Percentiles rank a stretch among this genome's conserved stretches.
These are phyloP conservation scores for Andrena marginata DNA, from an alignment of 2,888 invertebrate species.

Conservation along the genomic window DNA sequence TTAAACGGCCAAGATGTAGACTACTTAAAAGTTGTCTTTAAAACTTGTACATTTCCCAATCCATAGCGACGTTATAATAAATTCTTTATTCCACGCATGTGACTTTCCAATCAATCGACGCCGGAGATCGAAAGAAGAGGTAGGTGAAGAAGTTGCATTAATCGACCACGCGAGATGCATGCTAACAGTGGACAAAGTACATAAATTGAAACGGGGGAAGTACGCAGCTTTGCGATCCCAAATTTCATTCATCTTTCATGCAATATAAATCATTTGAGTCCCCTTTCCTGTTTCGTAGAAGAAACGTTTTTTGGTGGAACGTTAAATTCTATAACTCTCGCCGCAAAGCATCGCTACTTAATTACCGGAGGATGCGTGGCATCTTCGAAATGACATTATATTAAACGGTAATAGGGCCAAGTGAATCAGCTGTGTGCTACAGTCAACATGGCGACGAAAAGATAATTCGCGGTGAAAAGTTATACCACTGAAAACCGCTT, in stretches of 20 bases:
- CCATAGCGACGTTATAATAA: slow-evolving; percentile 71
- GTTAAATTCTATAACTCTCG: too few species aligned
- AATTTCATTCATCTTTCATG: too few species aligned
- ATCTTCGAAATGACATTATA: too few species aligned
- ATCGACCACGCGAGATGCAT: neutral
- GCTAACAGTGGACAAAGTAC: neutral
- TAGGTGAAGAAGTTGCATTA: slow-evolving; percentile 18
- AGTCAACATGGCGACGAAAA: slow-evolving; percentile 7
- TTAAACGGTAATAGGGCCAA: neutral
- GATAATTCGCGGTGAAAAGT: neutral
- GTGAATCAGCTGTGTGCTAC: neutral
- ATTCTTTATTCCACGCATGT: slow-evolving; percentile 71
- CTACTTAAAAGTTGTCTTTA: slow-evolving; percentile 57
- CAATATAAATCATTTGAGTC: too few species aligned
- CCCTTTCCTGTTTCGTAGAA: too few species aligned
- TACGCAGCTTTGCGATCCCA: neutral
- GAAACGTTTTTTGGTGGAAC: too few species aligned
- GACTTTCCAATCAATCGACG: slow-evolving; percentile 25
- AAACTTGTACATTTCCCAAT: slow-evolving; percentile 71
- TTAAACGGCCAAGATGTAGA: slow-evolving; percentile 60
- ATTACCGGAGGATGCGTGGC: too few species aligned
- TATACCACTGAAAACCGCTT: neutral
- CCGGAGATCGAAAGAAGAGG: slow-evolving; percentile 17
- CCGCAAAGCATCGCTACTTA: too few species aligned
- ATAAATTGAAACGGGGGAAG: neutral